Conservation (phyloP, 23 tunicate species). For the Ciona savignyi region DNA sequence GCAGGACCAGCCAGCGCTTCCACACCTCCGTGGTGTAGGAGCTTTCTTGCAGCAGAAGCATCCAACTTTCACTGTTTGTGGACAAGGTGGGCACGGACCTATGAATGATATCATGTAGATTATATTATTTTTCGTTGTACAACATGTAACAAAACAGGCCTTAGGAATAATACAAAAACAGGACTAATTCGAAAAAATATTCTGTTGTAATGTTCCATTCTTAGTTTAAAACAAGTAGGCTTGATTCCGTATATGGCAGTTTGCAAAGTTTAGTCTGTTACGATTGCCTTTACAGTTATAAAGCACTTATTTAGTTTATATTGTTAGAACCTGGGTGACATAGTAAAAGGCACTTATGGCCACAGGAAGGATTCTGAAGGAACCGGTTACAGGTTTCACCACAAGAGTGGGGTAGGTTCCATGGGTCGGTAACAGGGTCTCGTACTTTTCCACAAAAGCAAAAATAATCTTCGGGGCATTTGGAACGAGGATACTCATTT, state of each 20-base stretch:
- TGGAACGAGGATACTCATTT: constrained; percentile 33
- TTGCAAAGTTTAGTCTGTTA: no score
- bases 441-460: constrained; percentile 64
- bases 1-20: constrained; percentile 66
- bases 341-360: constrained; percentile 75
- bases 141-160: no score
- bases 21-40: constrained; percentile 56
- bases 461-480: constrained; percentile 48
- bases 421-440: constrained; percentile 70
- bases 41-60: constrained; percentile 56
- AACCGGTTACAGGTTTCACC: constrained; percentile 54
- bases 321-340: constrained; percentile 82
- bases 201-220: no score
- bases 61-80: constrained; percentile 45
- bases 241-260: no score
- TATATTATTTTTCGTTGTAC: no score
- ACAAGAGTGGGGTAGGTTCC: constrained; percentile 87
- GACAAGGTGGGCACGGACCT: constrained; percentile 99
- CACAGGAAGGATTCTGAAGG: constrained; percentile 52
- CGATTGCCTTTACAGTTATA: not conserved
- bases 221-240: no score
- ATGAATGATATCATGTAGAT: no score
- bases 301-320: not conserved
- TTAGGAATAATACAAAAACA: no score
- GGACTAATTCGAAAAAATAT: not conserved